Conservation (phyloP, 2,113 vertebrate genomes). For the Raja brachyura region DNA sequence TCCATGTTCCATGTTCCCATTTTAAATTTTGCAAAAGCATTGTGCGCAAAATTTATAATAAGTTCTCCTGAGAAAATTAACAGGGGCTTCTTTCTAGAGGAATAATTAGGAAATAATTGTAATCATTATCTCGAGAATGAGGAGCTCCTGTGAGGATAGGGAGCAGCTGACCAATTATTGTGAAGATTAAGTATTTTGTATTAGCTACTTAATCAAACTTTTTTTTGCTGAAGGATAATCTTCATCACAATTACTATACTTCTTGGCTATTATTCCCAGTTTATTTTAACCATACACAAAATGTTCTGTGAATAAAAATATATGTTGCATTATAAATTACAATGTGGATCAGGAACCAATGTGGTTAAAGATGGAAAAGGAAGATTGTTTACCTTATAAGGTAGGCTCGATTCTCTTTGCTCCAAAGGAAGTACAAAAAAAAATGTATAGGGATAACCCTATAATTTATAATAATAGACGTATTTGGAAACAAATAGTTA, state of each 20-base stretch:
- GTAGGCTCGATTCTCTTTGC: no score
- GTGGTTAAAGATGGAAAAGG: no score
- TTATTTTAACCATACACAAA: background rate
- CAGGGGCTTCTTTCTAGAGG: background rate
- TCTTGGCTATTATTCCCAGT: background rate
- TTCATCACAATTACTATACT: background rate
- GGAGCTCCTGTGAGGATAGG: background rate
- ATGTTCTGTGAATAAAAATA: background rate
- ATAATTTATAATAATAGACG: no score
- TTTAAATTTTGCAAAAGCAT: background rate
- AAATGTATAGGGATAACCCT: no score
- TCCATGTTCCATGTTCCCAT: background rate
- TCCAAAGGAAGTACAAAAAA: no score
- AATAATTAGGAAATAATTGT: background rate
- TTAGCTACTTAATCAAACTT: background rate
- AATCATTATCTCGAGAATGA: background rate
- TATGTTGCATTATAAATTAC: background rate
- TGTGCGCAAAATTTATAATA: slow-evolving; percentile 27
- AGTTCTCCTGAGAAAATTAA: background rate
- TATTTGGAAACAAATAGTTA: no score
- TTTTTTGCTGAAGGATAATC: background rate
- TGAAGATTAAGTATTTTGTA: background rate
- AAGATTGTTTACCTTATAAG: no score
- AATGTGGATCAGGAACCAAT: no score
- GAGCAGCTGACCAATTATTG: background rate